Evolutionary conservation across 2,888 invertebrate species (phyloP).

Genomic region (Mesoligia furuncula): DNA sequence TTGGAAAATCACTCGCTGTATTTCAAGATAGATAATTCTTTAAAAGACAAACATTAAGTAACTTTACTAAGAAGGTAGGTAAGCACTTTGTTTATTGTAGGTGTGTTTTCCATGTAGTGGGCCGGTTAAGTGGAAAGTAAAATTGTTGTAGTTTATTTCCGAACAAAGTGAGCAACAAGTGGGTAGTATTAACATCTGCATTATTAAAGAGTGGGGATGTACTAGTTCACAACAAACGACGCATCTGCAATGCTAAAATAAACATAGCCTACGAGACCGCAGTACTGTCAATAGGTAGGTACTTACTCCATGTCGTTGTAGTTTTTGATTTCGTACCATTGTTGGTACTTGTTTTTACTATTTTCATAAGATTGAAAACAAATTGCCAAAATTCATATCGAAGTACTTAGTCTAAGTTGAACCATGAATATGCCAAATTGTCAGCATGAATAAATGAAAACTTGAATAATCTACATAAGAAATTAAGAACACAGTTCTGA

Average conservation of each 20-base stretch:
- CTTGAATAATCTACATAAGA: slow-evolving; percentile 25
- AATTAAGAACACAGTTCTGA: slow-evolving; percentile 6
- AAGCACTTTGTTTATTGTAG: not conserved
- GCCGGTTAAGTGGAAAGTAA: slow-evolving; percentile 42
- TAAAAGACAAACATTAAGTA: not conserved
- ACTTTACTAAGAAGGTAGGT: not conserved
- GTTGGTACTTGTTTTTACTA: not conserved
- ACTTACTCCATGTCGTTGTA: slow-evolving; percentile 24
- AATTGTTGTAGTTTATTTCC: slow-evolving; percentile 51
- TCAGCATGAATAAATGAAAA: slow-evolving; percentile 14
- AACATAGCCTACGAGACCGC: slow-evolving; percentile 64
- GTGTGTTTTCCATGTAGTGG: slow-evolving; percentile 1
- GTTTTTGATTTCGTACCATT: slow-evolving; percentile 5
- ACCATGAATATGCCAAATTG: slow-evolving; percentile 24
- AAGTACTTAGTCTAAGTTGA: slow-evolving; percentile 7
- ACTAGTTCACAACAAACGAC: slow-evolving; percentile 63
- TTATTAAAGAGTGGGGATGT: slow-evolving; percentile 70
- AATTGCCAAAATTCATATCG: slow-evolving; percentile 1
- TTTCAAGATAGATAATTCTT: slow-evolving; percentile 4
- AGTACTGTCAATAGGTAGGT: slow-evolving; percentile 19
- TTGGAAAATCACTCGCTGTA: slow-evolving; percentile 46
- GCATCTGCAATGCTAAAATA: slow-evolving; percentile 74
- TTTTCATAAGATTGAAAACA: slow-evolving; percentile 22
- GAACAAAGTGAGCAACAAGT: slow-evolving; percentile 62
- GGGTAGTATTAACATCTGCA: slow-evolving; percentile 67